phyloP scores from a whole-genome alignment of 2,888 invertebrate genomes.

The Conus canariensis region DNA sequence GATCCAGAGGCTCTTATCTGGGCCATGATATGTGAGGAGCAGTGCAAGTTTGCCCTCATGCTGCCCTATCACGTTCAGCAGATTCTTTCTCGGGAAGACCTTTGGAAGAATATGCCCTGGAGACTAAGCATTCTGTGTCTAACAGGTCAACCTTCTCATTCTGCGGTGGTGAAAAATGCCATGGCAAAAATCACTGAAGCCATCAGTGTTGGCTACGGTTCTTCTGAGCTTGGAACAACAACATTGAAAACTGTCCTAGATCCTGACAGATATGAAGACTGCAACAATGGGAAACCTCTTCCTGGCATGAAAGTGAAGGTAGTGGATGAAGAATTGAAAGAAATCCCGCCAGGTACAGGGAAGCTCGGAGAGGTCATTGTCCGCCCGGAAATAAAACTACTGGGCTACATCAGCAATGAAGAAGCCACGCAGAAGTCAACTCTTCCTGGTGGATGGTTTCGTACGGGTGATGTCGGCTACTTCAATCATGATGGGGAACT shows the following conservation, averaged over 20 bases:
- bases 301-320: conserved; percentile 39
- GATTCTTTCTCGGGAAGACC: conserved; percentile 28
- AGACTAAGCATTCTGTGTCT: conserved; percentile 29
- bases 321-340: conserved; percentile 33
- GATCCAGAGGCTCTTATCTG: conserved; percentile 33
- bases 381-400: not conserved
- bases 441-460: conserved; percentile 25
- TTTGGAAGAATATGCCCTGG: conserved; percentile 35
- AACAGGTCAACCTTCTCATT: conserved; percentile 44
- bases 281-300: conserved; percentile 34
- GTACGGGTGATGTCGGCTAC: conserved; percentile 39
- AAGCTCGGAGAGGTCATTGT: conserved; percentile 20
- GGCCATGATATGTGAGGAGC: conserved; percentile 41
- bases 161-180: conserved; percentile 22
- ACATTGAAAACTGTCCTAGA: not conserved
- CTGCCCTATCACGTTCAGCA: conserved; percentile 39
- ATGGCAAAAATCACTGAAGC: conserved; percentile 16
- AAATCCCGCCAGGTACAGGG: conserved; percentile 8
- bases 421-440: not conserved
- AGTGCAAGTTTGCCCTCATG: conserved; percentile 41
- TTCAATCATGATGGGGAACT: conserved; percentile 26
- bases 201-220: conserved; percentile 37
- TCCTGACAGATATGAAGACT: conserved; percentile 36
- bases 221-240: conserved; percentile 41
- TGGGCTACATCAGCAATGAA: conserved; percentile 25